These are phyloP conservation scores for Carduelis carduelis DNA, from an alignment of 2,797 vertebrate genomes.

Conservation along the genomic window DNA sequence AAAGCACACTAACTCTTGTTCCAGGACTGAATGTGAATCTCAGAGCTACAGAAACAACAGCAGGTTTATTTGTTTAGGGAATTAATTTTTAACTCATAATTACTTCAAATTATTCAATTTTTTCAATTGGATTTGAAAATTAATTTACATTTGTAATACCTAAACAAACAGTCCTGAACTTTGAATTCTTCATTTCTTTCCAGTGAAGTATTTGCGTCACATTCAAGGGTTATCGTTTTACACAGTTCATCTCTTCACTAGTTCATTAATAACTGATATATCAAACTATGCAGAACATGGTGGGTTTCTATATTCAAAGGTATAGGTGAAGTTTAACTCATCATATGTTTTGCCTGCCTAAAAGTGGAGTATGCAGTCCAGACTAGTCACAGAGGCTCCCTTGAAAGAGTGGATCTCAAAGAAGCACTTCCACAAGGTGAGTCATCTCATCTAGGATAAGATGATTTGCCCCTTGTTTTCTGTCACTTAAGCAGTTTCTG, in stretches of 20 bases:
- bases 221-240: not conserved
- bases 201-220: not conserved
- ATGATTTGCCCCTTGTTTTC: not conserved
- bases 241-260: not conserved
- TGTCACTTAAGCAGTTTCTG: not conserved
- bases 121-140: not conserved
- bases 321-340: not conserved
- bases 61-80: not conserved
- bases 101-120: not conserved
- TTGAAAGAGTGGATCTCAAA: not conserved
- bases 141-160: not conserved
- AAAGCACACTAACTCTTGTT: not conserved
- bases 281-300: not conserved
- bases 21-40: not conserved
- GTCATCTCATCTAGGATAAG: not conserved
- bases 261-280: not conserved
- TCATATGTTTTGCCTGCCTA: not conserved
- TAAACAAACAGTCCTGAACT: not conserved
- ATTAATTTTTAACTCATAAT: slow-evolving; percentile 3
- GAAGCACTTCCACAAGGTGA: not conserved
- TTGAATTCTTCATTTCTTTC: not conserved
- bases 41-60: not conserved
- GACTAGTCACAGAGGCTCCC: not conserved
- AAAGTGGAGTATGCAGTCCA: not conserved
- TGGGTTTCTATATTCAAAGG: not conserved